Conservation (phyloP, 1,140 invertebrate genomes). For the Proctacanthus coquilletti region DNA sequence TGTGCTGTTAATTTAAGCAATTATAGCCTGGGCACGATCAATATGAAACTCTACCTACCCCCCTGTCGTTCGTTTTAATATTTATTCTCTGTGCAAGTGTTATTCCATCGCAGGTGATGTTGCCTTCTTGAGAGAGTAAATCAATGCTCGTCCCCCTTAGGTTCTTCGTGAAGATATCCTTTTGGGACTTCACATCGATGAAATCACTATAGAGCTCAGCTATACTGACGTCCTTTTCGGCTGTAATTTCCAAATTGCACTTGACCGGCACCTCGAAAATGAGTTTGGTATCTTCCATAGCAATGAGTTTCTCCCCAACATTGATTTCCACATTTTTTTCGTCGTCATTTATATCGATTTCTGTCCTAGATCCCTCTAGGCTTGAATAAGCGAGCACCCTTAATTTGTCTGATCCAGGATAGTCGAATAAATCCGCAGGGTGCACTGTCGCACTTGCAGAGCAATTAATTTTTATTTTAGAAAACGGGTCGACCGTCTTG, state of each 20-base stretch:
- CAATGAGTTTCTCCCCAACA: slow-evolving; percentile 11
- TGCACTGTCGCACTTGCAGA: slow-evolving; percentile 16
- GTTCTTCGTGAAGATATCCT: slow-evolving; percentile 17
- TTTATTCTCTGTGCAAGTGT: slow-evolving; percentile 16
- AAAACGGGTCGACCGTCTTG: slow-evolving; percentile 19
- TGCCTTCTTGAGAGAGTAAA: slow-evolving; percentile 14
- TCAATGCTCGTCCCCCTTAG: slow-evolving; percentile 14
- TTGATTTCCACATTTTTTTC: slow-evolving; percentile 16
- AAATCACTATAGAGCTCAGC: slow-evolving; percentile 15
- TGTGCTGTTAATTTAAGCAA: slow-evolving; percentile 11
- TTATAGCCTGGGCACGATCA: not conserved
- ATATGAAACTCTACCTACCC: slow-evolving; percentile 10
- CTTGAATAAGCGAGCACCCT: slow-evolving; percentile 13
- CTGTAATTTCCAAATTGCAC: slow-evolving; percentile 12
- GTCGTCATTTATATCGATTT: slow-evolving; percentile 13
- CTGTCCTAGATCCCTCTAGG: slow-evolving; percentile 12
- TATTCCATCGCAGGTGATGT: slow-evolving; percentile 16
- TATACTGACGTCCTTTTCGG: slow-evolving; percentile 11
- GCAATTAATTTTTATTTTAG: slow-evolving; percentile 18
- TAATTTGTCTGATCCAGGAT: slow-evolving; percentile 17
- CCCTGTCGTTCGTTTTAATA: slow-evolving; percentile 14
- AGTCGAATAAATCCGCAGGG: slow-evolving; percentile 16
- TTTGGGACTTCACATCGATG: slow-evolving; percentile 12
- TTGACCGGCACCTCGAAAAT: slow-evolving; percentile 17
- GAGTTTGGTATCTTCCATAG: slow-evolving; percentile 10